Base-by-base conservation (phyloP, 2,113 vertebrate genomes). In the Climacteris rufus region DNA sequence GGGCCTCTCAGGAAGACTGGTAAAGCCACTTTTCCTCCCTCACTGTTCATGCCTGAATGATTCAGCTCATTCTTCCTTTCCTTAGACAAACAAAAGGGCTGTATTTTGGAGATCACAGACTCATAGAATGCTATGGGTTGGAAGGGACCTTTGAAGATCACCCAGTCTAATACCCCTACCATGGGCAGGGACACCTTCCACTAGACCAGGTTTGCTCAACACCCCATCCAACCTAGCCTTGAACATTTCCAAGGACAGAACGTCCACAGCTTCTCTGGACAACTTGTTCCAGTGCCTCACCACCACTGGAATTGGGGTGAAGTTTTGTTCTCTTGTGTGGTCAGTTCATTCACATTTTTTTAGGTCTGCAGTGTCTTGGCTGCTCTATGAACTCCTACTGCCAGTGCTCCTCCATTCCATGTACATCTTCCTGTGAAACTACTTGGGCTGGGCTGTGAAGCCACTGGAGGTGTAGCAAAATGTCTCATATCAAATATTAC, bases 1-100 rank as follows among this genome's bases (percentile, higher is more conserved):
- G 83, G 24, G 93, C 82, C 54, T 83, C 78, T 64, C 97, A 96
- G 30, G 97, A 98, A 87, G 97, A 98, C 9, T 98, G 98, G 98
- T 99, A 97, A 93, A 54, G 7, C n/a, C 13, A 25, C 35, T n/a
- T 13, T n/a, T 81, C 47, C 10, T 40, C 37, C 42, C 57, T 63
- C 52, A 15, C 37, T 81, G 19, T 11, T 87, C 28, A 3, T 35
- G 14, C 39, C 47, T 77, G 66, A 71, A 75, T 44, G 18, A 50
- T 77, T 83, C 49, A 1, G 3, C 8, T 65, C 5, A 4, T 74
- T 83, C 35, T 39, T 90, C 39, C 35, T 89, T 8, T 66, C 80
- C 59, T 70, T 66, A 81, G 52, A 40, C 15, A 77, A 49, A 75
- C 1, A 0, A 72, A 85, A 80, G n/a, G 16, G 49, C 37, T 92